Percentiles rank a stretch among this genome's conserved stretches.
These are phyloP conservation scores for Shargacucullia verbasci DNA, from an alignment of 2,888 invertebrate species.

Conservation along the genomic window DNA sequence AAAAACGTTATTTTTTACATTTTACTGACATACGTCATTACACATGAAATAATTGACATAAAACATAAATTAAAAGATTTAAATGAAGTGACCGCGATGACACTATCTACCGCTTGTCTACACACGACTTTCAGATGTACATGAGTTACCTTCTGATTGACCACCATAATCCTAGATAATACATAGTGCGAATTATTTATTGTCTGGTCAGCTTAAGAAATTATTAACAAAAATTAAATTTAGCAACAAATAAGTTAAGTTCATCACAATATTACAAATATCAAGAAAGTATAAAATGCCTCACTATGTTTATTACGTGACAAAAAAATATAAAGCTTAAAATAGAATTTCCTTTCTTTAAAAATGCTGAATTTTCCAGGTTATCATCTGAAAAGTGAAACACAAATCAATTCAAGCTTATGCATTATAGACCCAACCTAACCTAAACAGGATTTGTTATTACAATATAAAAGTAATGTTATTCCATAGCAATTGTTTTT, in stretches of 20 bases:
- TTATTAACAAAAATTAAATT: conserved; percentile 41
- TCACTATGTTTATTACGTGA: conserved; percentile 63
- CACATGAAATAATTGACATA: no score
- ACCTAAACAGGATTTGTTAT: conserved; percentile 31
- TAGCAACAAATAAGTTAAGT: conserved; percentile 44
- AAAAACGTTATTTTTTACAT: conserved; percentile 1
- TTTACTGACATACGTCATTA: conserved; percentile 15
- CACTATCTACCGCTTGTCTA: neutral
- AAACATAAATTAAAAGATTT: neutral
- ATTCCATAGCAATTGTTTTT: no score
- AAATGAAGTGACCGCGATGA: conserved; percentile 2
- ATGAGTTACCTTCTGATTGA: conserved; percentile 8
- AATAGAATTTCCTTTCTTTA: conserved; percentile 58
- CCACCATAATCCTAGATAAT: conserved; percentile 31
- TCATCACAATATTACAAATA: conserved; percentile 55
- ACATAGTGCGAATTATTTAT: conserved; percentile 64
- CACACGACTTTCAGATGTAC: conserved; percentile 1
- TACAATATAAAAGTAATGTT: conserved; percentile 15
- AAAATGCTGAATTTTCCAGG: conserved; percentile 69
- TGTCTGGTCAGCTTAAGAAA: conserved; percentile 74
- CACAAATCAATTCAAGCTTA: conserved; percentile 9
- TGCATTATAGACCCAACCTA: no score
- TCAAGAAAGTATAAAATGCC: conserved; percentile 69
- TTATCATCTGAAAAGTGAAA: conserved; percentile 74
- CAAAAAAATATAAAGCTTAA: conserved; percentile 62